Evolutionary conservation across 2,797 vertebrate genomes (phyloP).

Genomic region (Chelon labrosus): DNA sequence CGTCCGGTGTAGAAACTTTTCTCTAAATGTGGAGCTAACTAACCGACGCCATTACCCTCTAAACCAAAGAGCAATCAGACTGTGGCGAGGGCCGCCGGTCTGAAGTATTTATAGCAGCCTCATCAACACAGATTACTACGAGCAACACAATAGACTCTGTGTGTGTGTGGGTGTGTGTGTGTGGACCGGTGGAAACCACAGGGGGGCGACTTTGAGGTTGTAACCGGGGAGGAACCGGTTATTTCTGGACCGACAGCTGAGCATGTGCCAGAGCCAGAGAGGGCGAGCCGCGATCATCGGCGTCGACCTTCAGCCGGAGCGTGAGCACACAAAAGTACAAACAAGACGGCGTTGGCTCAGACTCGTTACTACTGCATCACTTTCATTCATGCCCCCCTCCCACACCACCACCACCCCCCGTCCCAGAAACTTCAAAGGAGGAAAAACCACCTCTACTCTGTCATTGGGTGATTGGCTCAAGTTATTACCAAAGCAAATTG

Average conservation of each 20-base stretch:
- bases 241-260: conserved; percentile 81
- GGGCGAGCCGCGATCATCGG: conserved; percentile 49
- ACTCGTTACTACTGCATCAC: conserved; percentile 14
- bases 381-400: conserved; percentile 27
- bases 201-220: conserved; percentile 66
- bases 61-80: conserved; percentile 46
- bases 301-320: conserved; percentile 58
- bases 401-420: too few relatives aligned
- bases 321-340: not conserved
- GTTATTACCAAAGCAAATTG: conserved; percentile 53
- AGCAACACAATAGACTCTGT: conserved; percentile 28
- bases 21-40: conserved; percentile 28
- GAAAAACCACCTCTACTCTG: conserved; percentile 31
- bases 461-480: conserved; percentile 51
- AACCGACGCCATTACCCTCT: conserved; percentile 25
- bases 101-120: conserved; percentile 51
- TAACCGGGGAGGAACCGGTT: conserved; percentile 75
- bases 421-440: conserved; percentile 22
- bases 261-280: conserved; percentile 68
- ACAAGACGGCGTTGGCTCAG: not conserved
- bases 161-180: conserved; percentile 5
- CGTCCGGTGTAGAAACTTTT: not conserved
- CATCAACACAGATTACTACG: conserved; percentile 53
- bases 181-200: conserved; percentile 28
- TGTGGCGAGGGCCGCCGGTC: conserved; percentile 12